Evolutionary conservation across 1,140 invertebrate genomes (phyloP).

Genomic region (Conus ventricosus): DNA sequence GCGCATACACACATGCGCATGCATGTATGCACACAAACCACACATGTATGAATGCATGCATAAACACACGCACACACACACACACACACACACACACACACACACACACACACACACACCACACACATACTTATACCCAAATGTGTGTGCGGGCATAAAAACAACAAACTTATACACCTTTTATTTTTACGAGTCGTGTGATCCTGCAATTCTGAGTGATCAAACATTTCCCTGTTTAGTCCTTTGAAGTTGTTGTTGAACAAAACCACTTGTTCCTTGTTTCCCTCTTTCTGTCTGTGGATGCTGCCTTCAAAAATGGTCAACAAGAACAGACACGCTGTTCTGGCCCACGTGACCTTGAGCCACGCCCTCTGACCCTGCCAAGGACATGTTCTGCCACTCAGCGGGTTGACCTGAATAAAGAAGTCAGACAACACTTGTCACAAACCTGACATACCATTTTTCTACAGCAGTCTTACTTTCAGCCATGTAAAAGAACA

Average conservation of each 20-base stretch:
- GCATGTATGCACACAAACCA: constrained; percentile 6
- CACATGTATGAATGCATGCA: too few species aligned
- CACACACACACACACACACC: neutral
- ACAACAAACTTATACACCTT: too few species aligned
- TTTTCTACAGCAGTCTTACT: neutral
- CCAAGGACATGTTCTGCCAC: constrained; percentile 80
- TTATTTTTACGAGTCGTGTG: neutral
- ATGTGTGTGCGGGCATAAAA: too few species aligned
- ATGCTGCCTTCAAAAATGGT: constrained; percentile 83
- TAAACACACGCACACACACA: constrained; percentile 14
- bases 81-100: neutral
- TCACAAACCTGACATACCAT: neutral
- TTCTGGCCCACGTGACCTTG: constrained; percentile 79
- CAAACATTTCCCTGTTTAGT: neutral
- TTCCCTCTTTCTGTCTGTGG: neutral
- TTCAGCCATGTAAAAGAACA: too few species aligned
- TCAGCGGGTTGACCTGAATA: constrained; percentile 81
- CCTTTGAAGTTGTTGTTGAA: neutral
- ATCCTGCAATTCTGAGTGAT: neutral
- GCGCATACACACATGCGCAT: constrained; percentile 18
- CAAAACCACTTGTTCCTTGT: neutral
- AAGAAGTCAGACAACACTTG: constrained; percentile 1
- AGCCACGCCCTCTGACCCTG: constrained; percentile 70
- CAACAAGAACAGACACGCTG: constrained; percentile 90
- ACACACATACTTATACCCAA: too few species aligned